phyloP scores from a whole-genome alignment of 2,888 invertebrate species.

The Incurvaria masculella region DNA sequence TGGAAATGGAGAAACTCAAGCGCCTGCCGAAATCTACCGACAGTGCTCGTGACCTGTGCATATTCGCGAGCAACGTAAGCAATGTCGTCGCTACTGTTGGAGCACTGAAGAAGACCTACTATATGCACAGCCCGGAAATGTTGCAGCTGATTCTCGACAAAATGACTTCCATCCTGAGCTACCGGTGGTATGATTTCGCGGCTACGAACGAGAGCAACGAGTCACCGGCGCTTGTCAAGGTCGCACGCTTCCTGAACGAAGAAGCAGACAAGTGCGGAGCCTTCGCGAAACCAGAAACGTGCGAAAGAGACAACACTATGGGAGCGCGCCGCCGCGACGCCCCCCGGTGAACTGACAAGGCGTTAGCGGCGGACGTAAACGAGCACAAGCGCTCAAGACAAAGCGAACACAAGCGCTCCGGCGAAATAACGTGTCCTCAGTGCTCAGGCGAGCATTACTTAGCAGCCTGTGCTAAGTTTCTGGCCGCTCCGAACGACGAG shows the following conservation, averaged over 20 bases:
- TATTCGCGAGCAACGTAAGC: not conserved
- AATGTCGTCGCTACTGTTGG: slow-evolving; percentile 1
- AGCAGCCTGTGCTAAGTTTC: no score
- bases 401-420: no score
- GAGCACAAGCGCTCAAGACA: no score
- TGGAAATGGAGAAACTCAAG: slow-evolving; percentile 1
- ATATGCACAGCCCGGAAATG: slow-evolving; percentile 2
- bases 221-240: not conserved
- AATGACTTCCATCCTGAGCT: not conserved
- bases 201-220: not conserved
- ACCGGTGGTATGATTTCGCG: slow-evolving; percentile 5
- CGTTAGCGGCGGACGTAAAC: no score
- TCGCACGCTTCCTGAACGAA: not conserved
- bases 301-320: no score
- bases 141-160: not conserved
- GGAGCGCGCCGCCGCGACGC: no score
- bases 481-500: no score
- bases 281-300: no score
- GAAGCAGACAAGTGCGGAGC: slow-evolving; percentile 1
- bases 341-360: no score
- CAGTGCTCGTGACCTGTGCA: not conserved
- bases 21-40: not conserved
- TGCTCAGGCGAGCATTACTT: no score
- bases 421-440: no score
- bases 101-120: not conserved